Conservation (phyloP, 2,888 invertebrate genomes). For the Melanargia galathea region DNA sequence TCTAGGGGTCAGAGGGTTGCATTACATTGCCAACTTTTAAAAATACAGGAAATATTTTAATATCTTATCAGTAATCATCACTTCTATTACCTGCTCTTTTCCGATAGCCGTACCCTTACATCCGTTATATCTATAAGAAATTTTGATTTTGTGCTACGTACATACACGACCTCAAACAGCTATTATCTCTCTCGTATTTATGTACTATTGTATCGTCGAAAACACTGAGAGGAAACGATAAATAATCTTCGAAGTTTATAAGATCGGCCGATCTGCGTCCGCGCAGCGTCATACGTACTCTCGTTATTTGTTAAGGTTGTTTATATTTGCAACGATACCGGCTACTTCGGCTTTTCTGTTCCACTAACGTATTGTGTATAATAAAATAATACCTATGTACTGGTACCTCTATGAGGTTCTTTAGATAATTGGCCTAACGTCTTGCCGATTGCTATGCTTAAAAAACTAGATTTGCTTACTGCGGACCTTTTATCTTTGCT, state of each 20-base stretch:
- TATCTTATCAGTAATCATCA: too few species aligned
- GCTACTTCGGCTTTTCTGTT: conserved; percentile 32
- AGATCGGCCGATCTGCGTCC: conserved; percentile 62
- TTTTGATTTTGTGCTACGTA: neutral
- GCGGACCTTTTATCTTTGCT: neutral
- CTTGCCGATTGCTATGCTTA: neutral
- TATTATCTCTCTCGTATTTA: conserved; percentile 11
- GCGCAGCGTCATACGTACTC: conserved; percentile 52
- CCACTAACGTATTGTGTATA: conserved; percentile 5
- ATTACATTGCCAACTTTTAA: too few species aligned
- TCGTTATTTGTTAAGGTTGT: conserved; percentile 44
- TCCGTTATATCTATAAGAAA: too few species aligned
- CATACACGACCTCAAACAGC: conserved; percentile 37
- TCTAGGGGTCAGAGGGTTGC: too few species aligned
- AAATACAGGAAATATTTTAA: too few species aligned
- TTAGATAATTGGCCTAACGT: neutral
- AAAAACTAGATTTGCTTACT: neutral
- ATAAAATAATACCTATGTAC: neutral
- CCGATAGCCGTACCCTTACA: too few species aligned
- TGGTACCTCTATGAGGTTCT: neutral
- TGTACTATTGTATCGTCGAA: conserved; percentile 72
- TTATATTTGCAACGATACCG: conserved; percentile 35
- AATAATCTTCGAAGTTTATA: conserved; percentile 79
- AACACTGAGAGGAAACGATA: conserved; percentile 78
- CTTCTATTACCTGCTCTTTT: too few species aligned